Evolutionary conservation across 1,140 invertebrate genomes (phyloP), one percentile per base, ranked within the genome.

Genomic region (Drosophila pruinosa): DNA sequence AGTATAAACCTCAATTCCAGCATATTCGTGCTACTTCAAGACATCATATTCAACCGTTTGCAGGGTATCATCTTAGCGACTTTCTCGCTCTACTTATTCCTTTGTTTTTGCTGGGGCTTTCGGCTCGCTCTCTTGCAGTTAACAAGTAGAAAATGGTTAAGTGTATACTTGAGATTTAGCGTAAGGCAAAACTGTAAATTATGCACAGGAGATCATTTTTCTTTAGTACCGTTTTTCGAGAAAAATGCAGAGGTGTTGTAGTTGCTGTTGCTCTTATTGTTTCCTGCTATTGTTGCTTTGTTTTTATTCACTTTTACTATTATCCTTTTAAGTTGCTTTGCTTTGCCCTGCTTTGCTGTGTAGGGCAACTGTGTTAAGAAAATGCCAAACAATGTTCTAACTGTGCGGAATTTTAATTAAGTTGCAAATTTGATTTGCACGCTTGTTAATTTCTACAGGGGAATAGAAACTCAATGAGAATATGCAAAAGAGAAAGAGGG

Each of bases 181-280:
- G 75, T 75, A 72, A 82, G 82, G 78, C 82, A 65, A 82, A 78
- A 82, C 82, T 82, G 82, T 88, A 88, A 88, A 88, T 88, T 88
- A 88, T 88, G 82, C 82, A 88, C 82, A 78, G 80, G 82, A 88
- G 82, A 88, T 88, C 78, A 88, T 88, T 88, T 88, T 88, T 78
- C 78, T 88, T 78, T 68, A 39, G 22, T 19, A 54, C 41, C 63
- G 34, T 52, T 59, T 53, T 73, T 47, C 17, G 52, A 28, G 47
- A 45, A 45, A 43, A 58, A 34, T 58, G 38, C 28, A 45, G 28
- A 39, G 59, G 50, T 45, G 54, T 54, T 65, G 15, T 19, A 26
- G n/a, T 34, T 24, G 19, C 8, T 5, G 15, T 8, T 39, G 38
- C 5, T 19, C 10, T 61, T 63, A 8, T 17, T 28, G 34, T 48